Evolutionary conservation across 1,140 invertebrate genomes (phyloP).

Genomic region (Pogonus chalceus): DNA sequence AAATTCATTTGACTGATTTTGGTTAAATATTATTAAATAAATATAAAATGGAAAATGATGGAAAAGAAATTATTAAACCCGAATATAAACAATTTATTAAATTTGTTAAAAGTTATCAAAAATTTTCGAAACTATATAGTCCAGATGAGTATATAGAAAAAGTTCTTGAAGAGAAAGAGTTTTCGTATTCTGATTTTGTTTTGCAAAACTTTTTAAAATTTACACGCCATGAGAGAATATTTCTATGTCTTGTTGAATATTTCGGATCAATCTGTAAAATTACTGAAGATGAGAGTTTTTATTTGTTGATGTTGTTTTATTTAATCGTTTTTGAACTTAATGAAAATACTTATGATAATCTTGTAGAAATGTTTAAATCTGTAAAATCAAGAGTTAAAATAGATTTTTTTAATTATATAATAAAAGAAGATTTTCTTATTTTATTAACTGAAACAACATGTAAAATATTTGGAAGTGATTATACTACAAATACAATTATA

Average conservation of each 20-base stretch:
- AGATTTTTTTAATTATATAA: constrained; percentile 33
- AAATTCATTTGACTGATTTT: too few species aligned
- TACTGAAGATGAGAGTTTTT: constrained; percentile 21
- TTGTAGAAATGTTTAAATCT: constrained; percentile 36
- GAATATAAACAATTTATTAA: too few species aligned
- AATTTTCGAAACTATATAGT: too few species aligned
- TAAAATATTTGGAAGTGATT: constrained; percentile 35
- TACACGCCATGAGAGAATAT: too few species aligned
- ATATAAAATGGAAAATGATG: too few species aligned
- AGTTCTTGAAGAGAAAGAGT: too few species aligned
- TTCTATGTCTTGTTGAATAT: constrained; percentile 10
- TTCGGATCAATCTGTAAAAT: constrained; percentile 13
- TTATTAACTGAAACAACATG: constrained; percentile 21
- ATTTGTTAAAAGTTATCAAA: too few species aligned
- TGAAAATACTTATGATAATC: constrained; percentile 12
- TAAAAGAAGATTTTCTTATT: constrained; percentile 18
- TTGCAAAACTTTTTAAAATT: too few species aligned
- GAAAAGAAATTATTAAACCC: too few species aligned
- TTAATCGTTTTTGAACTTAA: constrained; percentile 22
- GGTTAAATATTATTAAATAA: too few species aligned
- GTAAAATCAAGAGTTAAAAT: constrained; percentile 32
- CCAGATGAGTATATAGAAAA: too few species aligned
- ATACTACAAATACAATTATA: constrained; percentile 38
- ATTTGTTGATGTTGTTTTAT: constrained; percentile 16
- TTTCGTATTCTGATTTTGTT: too few species aligned